Conservation (phyloP, 2,797 vertebrate genomes). For the Phrynocephalus forsythii region DNA sequence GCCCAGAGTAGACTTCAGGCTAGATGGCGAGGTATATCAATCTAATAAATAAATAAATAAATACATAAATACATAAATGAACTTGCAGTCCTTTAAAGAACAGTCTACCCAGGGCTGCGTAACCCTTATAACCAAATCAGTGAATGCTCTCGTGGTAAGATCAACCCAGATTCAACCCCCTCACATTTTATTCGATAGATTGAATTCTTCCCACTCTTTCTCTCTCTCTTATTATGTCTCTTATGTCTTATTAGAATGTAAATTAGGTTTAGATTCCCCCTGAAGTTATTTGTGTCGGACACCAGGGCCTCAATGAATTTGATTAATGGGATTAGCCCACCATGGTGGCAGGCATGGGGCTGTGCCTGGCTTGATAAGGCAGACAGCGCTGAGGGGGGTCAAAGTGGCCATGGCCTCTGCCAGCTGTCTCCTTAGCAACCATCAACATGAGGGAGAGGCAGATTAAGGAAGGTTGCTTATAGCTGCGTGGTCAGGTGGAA, state of each 20-base stretch:
- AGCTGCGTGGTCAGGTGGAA: neutral
- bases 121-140: slow-evolving; percentile 63
- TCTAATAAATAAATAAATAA: too few species aligned
- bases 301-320: slow-evolving; percentile 62
- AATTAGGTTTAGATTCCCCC: slow-evolving; percentile 63
- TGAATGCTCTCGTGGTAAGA: slow-evolving; percentile 71
- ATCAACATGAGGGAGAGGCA: neutral
- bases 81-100: slow-evolving; percentile 59
- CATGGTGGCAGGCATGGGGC: slow-evolving; percentile 57
- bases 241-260: slow-evolving; percentile 66
- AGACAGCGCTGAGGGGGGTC: neutral
- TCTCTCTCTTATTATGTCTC: neutral
- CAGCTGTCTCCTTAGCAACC: neutral
- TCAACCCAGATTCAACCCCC: slow-evolving; percentile 62
- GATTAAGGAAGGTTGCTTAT: neutral
- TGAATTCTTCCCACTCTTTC: slow-evolving; percentile 27
- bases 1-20: too few species aligned
- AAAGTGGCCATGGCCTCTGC: neutral
- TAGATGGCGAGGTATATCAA: too few species aligned
- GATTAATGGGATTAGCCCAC: slow-evolving; percentile 70
- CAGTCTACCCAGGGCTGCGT: slow-evolving; percentile 57
- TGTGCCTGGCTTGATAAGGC: slow-evolving; percentile 31
- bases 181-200: slow-evolving; percentile 68
- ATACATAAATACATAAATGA: too few species aligned
- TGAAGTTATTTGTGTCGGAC: too few species aligned